Percentiles rank a stretch among this genome's conserved stretches.
phyloP scores from a whole-genome alignment of 2,888 invertebrate genomes.

The Dicyrtomina minuta region DNA sequence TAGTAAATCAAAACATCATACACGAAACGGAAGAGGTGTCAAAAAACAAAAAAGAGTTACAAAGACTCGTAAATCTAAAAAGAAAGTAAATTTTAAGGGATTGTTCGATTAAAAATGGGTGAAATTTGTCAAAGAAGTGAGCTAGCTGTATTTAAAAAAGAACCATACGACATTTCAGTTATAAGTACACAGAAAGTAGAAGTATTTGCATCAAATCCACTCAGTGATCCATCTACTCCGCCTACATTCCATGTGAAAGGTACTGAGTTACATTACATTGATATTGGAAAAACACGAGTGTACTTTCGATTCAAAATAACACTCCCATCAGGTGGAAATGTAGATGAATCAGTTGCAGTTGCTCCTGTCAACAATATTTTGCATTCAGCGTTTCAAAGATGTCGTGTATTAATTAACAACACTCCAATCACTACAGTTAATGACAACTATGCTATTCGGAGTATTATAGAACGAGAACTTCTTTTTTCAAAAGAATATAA shows the following conservation, averaged over 20 bases:
- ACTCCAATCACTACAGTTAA: background rate
- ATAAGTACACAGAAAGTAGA: background rate
- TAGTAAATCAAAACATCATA: background rate
- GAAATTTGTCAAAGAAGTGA: slow-evolving; percentile 31
- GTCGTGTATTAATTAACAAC: slow-evolving; percentile 27
- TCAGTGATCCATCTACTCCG: slow-evolving; percentile 22
- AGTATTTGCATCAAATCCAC: slow-evolving; percentile 21
- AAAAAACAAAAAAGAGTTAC: background rate
- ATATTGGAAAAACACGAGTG: slow-evolving; percentile 22
- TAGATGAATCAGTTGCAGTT: slow-evolving; percentile 18
- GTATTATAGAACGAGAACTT: slow-evolving; percentile 8
- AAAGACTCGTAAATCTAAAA: background rate
- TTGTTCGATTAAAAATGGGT: too few species aligned
- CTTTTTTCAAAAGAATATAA: slow-evolving; percentile 18
- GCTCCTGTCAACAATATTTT: slow-evolving; percentile 36
- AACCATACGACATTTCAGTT: slow-evolving; percentile 34
- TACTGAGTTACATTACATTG: slow-evolving; percentile 38
- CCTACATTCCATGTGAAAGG: slow-evolving; percentile 32
- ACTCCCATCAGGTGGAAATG: background rate
- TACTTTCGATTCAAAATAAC: slow-evolving; percentile 24
- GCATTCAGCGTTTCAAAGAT: slow-evolving; percentile 31
- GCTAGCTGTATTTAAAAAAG: slow-evolving; percentile 33
- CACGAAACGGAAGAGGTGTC: background rate
- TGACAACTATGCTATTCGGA: slow-evolving; percentile 1
- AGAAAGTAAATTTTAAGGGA: background rate